Conservation (phyloP, 64 coral and sea anemone species). For the Porites lutea region DNA sequence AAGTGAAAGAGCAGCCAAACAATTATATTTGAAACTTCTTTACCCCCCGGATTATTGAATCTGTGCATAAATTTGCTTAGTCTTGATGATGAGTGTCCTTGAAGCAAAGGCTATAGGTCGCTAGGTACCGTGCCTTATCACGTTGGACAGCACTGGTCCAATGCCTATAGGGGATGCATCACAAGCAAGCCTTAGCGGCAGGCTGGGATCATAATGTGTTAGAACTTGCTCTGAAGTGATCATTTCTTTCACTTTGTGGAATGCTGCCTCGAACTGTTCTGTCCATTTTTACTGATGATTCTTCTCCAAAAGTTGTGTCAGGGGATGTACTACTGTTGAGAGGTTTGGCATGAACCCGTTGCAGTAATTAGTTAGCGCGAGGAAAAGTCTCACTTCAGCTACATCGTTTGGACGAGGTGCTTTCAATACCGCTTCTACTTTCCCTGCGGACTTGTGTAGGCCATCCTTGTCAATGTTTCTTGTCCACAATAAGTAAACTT, state of each 20-base stretch:
- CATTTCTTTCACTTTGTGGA: conserved; percentile 23
- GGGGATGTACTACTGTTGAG: not conserved
- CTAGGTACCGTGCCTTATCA: not conserved
- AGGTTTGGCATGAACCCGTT: conserved; percentile 30
- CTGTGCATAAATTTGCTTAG: not conserved
- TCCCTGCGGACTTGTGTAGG: conserved; percentile 16
- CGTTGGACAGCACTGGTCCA: not conserved
- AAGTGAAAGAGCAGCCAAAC: not conserved
- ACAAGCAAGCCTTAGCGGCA: not conserved
- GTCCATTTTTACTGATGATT: not conserved
- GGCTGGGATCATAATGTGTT: not conserved
- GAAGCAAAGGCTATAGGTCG: not conserved
- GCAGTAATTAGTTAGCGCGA: not conserved
- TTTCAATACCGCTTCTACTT: conserved; percentile 14
- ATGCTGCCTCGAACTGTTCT: not conserved
- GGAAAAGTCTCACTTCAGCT: not conserved
- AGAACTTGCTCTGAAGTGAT: not conserved
- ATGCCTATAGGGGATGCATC: not conserved
- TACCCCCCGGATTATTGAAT: not conserved
- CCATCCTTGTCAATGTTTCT: conserved; percentile 12
- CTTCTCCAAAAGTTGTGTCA: not conserved
- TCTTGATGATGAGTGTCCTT: not conserved
- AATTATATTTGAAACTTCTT: conserved; percentile 47
- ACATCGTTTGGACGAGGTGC: not conserved
- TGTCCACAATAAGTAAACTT: conserved; percentile 10